These are phyloP conservation scores for Caenorhabditis sinica DNA, from an alignment of 2,888 invertebrate genomes.

Conservation along the genomic window DNA sequence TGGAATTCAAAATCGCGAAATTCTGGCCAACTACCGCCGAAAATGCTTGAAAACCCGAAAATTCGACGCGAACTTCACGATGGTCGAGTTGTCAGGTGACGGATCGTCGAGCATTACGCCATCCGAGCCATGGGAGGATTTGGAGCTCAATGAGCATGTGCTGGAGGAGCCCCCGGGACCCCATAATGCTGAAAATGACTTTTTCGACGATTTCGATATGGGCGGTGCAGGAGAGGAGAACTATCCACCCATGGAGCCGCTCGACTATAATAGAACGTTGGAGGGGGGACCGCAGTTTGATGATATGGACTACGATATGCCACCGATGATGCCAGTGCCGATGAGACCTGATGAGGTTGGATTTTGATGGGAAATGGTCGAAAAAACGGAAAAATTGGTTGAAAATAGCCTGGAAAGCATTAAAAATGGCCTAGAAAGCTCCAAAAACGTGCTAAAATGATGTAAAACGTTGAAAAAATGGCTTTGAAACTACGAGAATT, in stretches of 20 bases:
- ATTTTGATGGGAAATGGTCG: background rate
- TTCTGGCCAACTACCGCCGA: conserved; percentile 4
- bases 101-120: conserved; percentile 9
- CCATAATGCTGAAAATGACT: conserved; percentile 11
- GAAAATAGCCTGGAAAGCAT: background rate
- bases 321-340: background rate
- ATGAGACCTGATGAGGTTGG: background rate
- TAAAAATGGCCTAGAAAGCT: background rate
- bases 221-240: conserved; percentile 3
- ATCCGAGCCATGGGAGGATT: conserved; percentile 54
- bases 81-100: conserved; percentile 35
- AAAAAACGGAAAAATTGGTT: background rate
- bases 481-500: too few relatives aligned
- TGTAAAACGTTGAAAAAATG: background rate
- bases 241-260: background rate
- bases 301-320: background rate
- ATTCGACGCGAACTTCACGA: conserved; percentile 44
- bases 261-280: background rate
- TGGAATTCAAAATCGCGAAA: conserved; percentile 3
- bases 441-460: background rate
- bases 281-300: background rate
- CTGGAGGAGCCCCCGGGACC: background rate
- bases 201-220: conserved; percentile 19
- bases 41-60: background rate
- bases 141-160: conserved; percentile 54